A percentile compares a stretch with the other conserved stretches of the same genome.
Evolutionary conservation across 2,888 invertebrate genomes (phyloP).

Genomic region (Dynastes tityus): DNA sequence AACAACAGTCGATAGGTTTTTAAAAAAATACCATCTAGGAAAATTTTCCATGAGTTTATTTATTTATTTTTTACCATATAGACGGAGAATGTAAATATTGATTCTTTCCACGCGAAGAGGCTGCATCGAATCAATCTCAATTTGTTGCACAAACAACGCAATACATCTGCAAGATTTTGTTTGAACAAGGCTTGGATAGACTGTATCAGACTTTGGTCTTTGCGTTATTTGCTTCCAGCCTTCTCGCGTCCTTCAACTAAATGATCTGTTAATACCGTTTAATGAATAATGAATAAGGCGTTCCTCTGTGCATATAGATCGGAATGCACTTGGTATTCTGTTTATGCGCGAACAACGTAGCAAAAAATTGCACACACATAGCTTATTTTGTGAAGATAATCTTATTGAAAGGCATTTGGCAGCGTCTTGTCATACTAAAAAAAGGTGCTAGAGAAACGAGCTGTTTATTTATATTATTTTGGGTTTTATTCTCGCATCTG

Average conservation of each 20-base stretch:
- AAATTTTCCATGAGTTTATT: constrained; percentile 24
- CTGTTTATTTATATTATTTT: too few species aligned
- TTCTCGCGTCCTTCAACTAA: constrained; percentile 30
- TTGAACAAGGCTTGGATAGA: neutral
- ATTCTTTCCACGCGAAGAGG: constrained; percentile 8
- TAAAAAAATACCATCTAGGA: neutral
- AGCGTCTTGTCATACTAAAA: neutral
- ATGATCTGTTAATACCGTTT: constrained; percentile 16
- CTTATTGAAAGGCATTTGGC: neutral
- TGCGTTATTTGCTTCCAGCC: neutral
- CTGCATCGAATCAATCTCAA: neutral
- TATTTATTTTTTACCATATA: neutral
- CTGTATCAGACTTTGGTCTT: neutral
- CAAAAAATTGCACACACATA: neutral
- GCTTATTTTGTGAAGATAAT: neutral
- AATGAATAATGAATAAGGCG: constrained; percentile 33
- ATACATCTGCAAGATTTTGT: neutral
- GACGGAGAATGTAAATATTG: neutral
- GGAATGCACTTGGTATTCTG: neutral
- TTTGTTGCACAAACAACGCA: neutral
- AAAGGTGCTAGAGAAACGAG: too few species aligned
- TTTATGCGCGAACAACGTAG: neutral
- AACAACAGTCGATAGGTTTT: neutral
- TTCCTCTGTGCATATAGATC: constrained; percentile 7
- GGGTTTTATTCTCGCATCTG: too few species aligned